Base-by-base conservation (phyloP, 2,797 vertebrate genomes). In the Myotis pilosus region DNA sequence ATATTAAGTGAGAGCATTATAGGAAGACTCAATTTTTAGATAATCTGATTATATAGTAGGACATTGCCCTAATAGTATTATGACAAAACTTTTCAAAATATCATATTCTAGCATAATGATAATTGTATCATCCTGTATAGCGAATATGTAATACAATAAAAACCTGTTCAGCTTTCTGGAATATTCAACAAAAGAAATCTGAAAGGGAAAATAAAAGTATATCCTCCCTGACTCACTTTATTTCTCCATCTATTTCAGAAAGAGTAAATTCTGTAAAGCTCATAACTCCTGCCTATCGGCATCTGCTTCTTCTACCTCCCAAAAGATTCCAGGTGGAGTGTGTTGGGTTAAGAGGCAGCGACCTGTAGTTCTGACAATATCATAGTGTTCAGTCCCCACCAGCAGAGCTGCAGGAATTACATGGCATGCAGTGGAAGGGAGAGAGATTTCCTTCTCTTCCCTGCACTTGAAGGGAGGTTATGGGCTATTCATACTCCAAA, bases 31-130 rank as follows among this genome's bases (percentile, higher is more conserved):
- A 2, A 57, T 57, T 95, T 95, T 17, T 33, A 30, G 7, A 57
- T 25, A 86, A 74, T 75, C 0, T 28, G 3, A 76, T 64, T 36
- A 30, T 19, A 28, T 4, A 69, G 20, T 44, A 3, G 4, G 3
- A 38, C 3, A 72, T 49, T 92, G 7, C 1, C 10, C 11, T 83
- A 22, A 30, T 68, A 53, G 3, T 6, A 33, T 51, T 20, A 64
- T 64, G n/a, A 71, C 3, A 92, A 85, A 87, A 84, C 44, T 9
- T 49, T 90, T 81, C 7, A 89, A 69, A 91, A 83, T 49, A 69
- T 69, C 55, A 7, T 62, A 71, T 33, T 80, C 9, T 62, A 44
- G 64, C 8, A 62, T 75, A 47, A 72, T 62, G 49, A 79, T 22
- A 91, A 41, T 89, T 93, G 53, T 87, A 23, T 69, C 25, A 62